Percentiles rank a stretch among this genome's conserved stretches.
Evolutionary conservation across 2,797 vertebrate genomes (phyloP).

Genomic region (Onychomys leucogaster): DNA sequence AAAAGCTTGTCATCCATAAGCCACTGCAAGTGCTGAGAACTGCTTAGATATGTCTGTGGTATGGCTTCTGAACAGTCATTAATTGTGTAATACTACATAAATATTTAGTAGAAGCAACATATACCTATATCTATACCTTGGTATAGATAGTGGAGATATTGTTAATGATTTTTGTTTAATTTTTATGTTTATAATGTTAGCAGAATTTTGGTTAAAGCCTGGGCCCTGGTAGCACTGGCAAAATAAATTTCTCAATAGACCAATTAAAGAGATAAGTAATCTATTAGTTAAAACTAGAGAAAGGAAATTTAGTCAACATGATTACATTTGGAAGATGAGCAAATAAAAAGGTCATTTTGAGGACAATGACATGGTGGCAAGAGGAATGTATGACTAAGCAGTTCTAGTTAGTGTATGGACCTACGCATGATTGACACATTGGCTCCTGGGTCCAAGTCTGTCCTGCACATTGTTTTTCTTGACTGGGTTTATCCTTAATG

Average conservation of each 20-base stretch:
- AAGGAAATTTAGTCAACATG: neutral
- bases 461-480: neutral
- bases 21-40: neutral
- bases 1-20: neutral
- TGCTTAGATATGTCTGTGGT: neutral
- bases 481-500: neutral
- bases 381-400: neutral
- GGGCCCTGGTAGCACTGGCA: neutral
- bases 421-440: neutral
- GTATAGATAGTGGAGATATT: neutral
- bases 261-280: neutral
- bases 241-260: neutral
- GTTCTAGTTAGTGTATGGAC: neutral
- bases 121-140: neutral
- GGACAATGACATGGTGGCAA: too few species aligned
- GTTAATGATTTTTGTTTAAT: neutral
- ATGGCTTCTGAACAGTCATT: neutral
- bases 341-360: neutral
- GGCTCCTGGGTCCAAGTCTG: neutral
- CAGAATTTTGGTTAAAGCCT: neutral
- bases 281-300: neutral
- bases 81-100: neutral
- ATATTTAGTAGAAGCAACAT: too few species aligned
- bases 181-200: neutral
- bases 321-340: neutral